phyloP scores from a whole-genome alignment of 92 coral and sea anemone species.

The Parazoanthus darwini region DNA sequence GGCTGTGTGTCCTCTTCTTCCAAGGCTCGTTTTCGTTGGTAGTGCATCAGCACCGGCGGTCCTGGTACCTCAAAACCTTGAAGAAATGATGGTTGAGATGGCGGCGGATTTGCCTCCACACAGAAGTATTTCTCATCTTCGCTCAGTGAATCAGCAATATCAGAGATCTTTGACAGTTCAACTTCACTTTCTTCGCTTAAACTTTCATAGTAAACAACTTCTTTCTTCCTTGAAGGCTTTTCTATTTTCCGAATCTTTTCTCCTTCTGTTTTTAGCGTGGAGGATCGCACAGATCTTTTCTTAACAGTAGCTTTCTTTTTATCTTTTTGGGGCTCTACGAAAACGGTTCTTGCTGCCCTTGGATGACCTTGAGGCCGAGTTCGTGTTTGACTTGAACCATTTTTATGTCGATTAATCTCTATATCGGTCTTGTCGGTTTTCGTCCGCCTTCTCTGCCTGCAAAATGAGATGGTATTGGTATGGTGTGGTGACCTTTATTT shows the following conservation, averaged over 20 bases:
- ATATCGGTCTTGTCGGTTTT: not conserved
- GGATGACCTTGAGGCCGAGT: not conserved
- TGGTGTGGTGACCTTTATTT: no score
- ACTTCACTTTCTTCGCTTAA: conserved; percentile 90
- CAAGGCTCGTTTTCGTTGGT: conserved; percentile 26
- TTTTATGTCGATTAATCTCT: not conserved
- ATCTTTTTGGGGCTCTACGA: not conserved
- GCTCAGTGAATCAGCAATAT: conserved; percentile 51
- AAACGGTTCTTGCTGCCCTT: not conserved
- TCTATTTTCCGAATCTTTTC: not conserved
- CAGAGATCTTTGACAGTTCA: conserved; percentile 82
- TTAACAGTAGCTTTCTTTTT: conserved; percentile 2
- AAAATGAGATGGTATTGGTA: not conserved
- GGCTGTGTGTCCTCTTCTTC: conserved; percentile 40
- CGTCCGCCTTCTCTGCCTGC: conserved; percentile 32
- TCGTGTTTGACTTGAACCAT: not conserved
- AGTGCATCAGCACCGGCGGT: conserved; percentile 23
- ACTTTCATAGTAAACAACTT: conserved; percentile 44
- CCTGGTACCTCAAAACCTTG: conserved; percentile 39
- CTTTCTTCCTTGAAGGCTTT: not conserved
- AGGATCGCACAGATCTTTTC: not conserved
- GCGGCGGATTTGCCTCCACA: conserved; percentile 50
- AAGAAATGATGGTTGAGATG: not conserved
- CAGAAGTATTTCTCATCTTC: conserved; percentile 73
- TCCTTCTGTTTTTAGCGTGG: not conserved